Conservation (phyloP, 2,888 invertebrate species). For the Tetragnatha montana region DNA sequence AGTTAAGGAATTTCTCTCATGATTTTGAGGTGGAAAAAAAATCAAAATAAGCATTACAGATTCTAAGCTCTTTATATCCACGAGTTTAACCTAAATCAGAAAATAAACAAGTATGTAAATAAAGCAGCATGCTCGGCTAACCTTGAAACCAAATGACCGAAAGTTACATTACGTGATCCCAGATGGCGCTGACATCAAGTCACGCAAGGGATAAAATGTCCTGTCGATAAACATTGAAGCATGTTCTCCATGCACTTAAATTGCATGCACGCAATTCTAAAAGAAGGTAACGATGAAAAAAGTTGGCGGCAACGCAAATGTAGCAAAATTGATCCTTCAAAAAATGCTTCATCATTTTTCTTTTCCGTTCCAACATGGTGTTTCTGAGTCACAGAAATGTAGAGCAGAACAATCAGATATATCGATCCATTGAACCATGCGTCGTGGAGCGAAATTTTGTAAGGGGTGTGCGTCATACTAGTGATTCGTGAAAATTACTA, state of each 20-base stretch:
- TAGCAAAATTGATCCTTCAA: background rate
- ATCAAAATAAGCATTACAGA: background rate
- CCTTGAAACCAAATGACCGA: conserved; percentile 52
- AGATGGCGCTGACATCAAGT: conserved; percentile 52
- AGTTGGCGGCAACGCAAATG: background rate
- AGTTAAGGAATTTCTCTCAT: too few relatives aligned
- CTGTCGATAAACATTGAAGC: conserved; percentile 64
- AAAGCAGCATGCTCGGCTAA: conserved; percentile 27
- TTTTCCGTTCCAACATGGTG: background rate
- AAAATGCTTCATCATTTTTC: background rate
- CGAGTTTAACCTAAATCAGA: background rate
- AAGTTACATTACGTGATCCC: conserved; percentile 19
- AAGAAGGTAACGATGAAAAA: background rate
- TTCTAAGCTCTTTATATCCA: background rate
- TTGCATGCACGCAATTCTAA: conserved; percentile 16
- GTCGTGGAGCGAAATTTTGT: conserved; percentile 12
- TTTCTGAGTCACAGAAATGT: background rate
- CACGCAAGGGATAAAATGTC: conserved; percentile 33
- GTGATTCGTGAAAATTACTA: background rate
- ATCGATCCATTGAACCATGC: conserved; percentile 47
- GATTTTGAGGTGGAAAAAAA: too few relatives aligned
- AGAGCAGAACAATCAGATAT: conserved; percentile 15
- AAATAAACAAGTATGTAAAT: conserved; percentile 56
- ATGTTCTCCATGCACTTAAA: conserved; percentile 36
- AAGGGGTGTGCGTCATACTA: background rate